Conservation (phyloP, 2,797 vertebrate species). For the Tenualosa thibaudeaui region DNA sequence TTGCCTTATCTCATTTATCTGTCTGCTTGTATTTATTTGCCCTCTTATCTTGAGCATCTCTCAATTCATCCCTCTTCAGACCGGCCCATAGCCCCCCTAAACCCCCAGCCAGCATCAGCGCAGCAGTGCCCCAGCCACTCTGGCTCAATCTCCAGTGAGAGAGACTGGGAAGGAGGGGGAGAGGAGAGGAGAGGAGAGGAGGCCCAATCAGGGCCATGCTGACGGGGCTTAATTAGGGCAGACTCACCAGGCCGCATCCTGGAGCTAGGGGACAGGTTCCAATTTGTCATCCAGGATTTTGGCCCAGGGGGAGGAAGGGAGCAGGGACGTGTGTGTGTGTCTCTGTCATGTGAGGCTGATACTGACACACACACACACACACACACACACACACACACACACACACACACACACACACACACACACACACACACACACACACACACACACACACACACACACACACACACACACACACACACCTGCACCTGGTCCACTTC, state of each 20-base stretch:
- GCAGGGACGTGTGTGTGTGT: background rate
- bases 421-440: constrained; percentile 5
- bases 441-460: constrained; percentile 1
- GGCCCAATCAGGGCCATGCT: constrained; percentile 35
- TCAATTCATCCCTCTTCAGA: background rate
- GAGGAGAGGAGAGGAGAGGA: background rate
- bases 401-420: background rate
- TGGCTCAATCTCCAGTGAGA: background rate
- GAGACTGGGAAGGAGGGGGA: background rate
- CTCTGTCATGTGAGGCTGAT: too few relatives aligned
- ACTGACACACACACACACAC: background rate
- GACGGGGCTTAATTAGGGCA: constrained; percentile 33
- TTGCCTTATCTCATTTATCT: constrained; percentile 41
- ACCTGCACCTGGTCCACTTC: constrained; percentile 26
- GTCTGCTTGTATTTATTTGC: constrained; percentile 32
- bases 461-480: constrained; percentile 1
- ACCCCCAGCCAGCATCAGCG: too few relatives aligned
- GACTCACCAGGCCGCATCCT: constrained; percentile 21
- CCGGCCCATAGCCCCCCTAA: background rate
- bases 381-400: constrained; percentile 12
- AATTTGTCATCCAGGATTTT: constrained; percentile 43
- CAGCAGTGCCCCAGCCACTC: background rate
- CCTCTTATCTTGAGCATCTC: constrained; percentile 34
- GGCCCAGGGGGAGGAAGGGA: constrained; percentile 19
- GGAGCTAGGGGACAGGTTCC: constrained; percentile 29